Evolutionary conservation across 2,797 vertebrate species (phyloP).

Genomic region (Pogoniulus pusillus): DNA sequence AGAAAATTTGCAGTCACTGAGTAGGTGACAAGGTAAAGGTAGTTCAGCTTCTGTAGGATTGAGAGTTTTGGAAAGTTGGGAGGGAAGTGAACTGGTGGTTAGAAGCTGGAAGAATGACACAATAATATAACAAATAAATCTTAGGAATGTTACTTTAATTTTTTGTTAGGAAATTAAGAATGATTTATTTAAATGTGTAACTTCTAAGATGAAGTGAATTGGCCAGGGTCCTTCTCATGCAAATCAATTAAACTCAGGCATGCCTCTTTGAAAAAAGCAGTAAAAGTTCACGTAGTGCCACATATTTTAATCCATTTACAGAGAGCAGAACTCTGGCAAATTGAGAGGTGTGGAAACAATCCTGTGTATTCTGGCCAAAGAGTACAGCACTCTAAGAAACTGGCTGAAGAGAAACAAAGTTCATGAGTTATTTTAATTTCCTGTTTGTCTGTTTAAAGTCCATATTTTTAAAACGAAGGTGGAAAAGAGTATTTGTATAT

Average conservation of each 20-base stretch:
- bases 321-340: not conserved
- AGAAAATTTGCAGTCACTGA: not conserved
- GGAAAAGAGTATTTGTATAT: not conserved
- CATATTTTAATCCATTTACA: not conserved
- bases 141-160: not conserved
- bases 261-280: not conserved
- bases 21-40: not conserved
- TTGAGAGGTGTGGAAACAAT: not conserved
- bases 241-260: not conserved
- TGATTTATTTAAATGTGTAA: not conserved
- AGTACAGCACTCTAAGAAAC: not conserved
- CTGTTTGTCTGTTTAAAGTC: not conserved
- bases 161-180: not conserved
- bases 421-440: slow-evolving; percentile 9
- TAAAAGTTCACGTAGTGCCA: not conserved
- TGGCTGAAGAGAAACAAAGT: not conserved
- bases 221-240: not conserved
- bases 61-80: not conserved
- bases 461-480: not conserved
- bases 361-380: not conserved
- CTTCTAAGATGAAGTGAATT: not conserved
- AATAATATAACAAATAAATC: not conserved
- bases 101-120: not conserved
- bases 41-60: not conserved
- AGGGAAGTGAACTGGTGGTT: not conserved